Base-by-base conservation (phyloP, 2,888 invertebrate genomes). In the Azorinus chamasolen region DNA sequence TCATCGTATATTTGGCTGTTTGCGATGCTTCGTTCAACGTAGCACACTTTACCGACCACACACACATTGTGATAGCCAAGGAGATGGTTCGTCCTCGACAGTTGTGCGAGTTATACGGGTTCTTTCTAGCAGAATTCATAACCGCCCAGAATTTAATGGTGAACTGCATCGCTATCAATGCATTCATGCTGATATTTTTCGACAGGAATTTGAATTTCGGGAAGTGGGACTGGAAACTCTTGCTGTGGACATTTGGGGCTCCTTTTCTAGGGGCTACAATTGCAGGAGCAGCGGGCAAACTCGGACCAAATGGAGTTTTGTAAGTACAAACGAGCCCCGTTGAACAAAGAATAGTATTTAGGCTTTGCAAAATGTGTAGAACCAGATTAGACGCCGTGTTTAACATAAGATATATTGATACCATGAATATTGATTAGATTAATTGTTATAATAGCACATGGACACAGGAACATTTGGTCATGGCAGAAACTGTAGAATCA, bases 141-240 rank as follows among this genome's bases (percentile, higher is more conserved):
- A 81, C 78, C 22, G 81, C 80, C 0, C 83, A 84, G 55, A 84
- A 81, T 51, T 61, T 84, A 0, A 82, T 84, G 81, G 83, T 84
- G 10, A 84, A 84, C 25, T 48, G 81, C 8, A 79, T 84, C 1
- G 81, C 83, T 16, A 65, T 84, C 1, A 84, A 82, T 20, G 83
- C 81, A 8, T 84, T 84, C 37, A 64, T 79, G 68, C 41, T 84
- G 58, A 82, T 84, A 54, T 84, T 75, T 48, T 78, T 75, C 32
- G 59, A 74, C 51, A 79, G 68, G 50, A 65, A 84, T 51, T 48
- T 82, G 22, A 53, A 73, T 12, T 84, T 84, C 50, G 83, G 83
- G 10, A 46, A 54, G 51, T 69, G 64, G 12, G 83, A 84, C 62
- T 84, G 77, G 77, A 68, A 64, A 46, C 51, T 83, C 20, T 57